phyloP scores from a whole-genome alignment of 2,797 vertebrate genomes.

The Anabas testudineus region DNA sequence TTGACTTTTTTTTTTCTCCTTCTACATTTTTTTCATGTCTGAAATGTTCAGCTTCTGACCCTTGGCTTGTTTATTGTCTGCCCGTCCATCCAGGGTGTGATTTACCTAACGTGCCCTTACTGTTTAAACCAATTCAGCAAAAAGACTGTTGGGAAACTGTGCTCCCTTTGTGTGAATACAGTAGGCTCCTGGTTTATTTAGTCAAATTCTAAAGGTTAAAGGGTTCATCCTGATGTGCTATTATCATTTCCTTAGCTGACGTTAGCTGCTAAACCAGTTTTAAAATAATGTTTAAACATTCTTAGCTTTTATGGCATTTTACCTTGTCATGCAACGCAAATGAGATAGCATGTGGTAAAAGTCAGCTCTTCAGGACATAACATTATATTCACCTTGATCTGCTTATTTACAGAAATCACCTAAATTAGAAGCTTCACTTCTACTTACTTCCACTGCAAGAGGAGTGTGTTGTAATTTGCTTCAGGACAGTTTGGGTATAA shows the following conservation, averaged over 20 bases:
- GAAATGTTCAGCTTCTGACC: constrained; percentile 61
- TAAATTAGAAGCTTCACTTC: constrained; percentile 8
- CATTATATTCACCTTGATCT: not conserved
- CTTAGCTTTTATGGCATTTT: constrained; percentile 31
- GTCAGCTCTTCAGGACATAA: constrained; percentile 1
- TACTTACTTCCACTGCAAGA: not conserved
- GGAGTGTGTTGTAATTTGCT: constrained; percentile 29
- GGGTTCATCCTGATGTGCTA: constrained; percentile 18
- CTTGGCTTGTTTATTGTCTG: constrained; percentile 71
- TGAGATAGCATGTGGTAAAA: constrained; percentile 7
- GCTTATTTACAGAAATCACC: constrained; percentile 11
- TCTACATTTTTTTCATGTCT: constrained; percentile 56
- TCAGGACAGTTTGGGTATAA: constrained; percentile 35
- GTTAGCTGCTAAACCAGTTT: constrained; percentile 2
- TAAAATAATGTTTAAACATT: constrained; percentile 27
- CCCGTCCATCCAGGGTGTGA: constrained; percentile 41
- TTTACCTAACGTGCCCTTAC: constrained; percentile 42
- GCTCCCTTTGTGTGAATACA: constrained; percentile 24
- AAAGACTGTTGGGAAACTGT: constrained; percentile 40
- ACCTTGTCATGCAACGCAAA: not conserved
- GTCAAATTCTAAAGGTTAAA: constrained; percentile 2
- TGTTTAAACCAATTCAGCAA: constrained; percentile 42
- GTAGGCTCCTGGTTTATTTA: constrained; percentile 39
- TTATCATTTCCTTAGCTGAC: constrained; percentile 33
- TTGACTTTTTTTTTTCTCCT: constrained; percentile 52